Conservation (phyloP, 2,888 invertebrate species). For the Pseudeuparius sepicola region DNA sequence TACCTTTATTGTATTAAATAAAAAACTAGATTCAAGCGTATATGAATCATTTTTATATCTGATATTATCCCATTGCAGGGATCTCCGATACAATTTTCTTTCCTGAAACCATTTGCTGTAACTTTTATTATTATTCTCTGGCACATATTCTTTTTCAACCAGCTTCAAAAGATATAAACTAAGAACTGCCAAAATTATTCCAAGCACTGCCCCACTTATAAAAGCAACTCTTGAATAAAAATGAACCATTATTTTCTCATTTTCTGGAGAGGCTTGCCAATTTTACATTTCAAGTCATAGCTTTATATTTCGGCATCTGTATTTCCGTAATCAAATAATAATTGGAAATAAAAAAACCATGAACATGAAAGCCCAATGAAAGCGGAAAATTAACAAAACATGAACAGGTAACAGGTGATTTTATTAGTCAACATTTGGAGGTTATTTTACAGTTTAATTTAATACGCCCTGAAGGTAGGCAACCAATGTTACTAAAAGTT, state of each 20-base stretch:
- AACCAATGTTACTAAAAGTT: too few relatives aligned
- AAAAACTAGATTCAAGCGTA: slow-evolving; percentile 29
- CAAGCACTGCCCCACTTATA: slow-evolving; percentile 25
- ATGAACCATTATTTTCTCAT: slow-evolving; percentile 23
- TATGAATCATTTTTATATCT: slow-evolving; percentile 26
- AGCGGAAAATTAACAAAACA: too few relatives aligned
- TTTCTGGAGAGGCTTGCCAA: too few relatives aligned
- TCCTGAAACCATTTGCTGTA: slow-evolving; percentile 29
- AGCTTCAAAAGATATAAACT: slow-evolving; percentile 15
- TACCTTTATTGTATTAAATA: slow-evolving; percentile 35
- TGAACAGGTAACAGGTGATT: too few relatives aligned
- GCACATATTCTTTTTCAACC: slow-evolving; percentile 9
- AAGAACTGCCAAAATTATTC: slow-evolving; percentile 25
- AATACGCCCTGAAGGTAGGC: too few relatives aligned
- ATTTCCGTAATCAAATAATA: too few relatives aligned
- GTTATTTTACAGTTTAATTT: too few relatives aligned
- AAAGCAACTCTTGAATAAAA: slow-evolving; percentile 26
- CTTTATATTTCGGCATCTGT: too few relatives aligned
- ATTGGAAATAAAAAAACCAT: too few relatives aligned
- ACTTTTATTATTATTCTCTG: slow-evolving; percentile 8
- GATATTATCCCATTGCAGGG: slow-evolving; percentile 27
- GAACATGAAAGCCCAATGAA: too few relatives aligned
- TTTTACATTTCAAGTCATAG: too few relatives aligned
- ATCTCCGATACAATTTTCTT: slow-evolving; percentile 19
- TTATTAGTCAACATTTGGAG: too few relatives aligned